A percentile compares a stretch with the other conserved stretches of the same genome.
Conservation (phyloP, 2,888 invertebrate species). For the Noctua comes region DNA sequence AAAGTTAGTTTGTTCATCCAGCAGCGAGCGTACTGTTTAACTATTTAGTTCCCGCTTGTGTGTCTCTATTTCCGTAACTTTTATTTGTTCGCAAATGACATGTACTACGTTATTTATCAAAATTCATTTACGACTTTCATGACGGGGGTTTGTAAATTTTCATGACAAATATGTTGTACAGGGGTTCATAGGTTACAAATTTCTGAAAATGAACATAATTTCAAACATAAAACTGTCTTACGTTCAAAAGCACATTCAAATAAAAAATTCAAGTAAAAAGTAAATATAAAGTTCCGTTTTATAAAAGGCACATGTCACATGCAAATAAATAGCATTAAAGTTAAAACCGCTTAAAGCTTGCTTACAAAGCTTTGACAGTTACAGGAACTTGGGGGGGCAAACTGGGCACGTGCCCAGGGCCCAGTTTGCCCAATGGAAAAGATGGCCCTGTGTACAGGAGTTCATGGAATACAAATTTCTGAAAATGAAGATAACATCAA, state of each 20-base stretch:
- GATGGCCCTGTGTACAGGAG: too few relatives aligned
- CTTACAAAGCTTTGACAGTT: too few relatives aligned
- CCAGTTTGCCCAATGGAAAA: too few relatives aligned
- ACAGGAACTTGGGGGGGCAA: too few relatives aligned
- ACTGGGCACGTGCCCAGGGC: too few relatives aligned
- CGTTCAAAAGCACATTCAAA: background rate
- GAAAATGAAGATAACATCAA: too few relatives aligned
- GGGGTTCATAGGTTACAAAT: background rate
- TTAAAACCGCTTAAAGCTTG: too few relatives aligned
- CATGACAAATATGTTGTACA: background rate
- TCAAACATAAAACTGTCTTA: background rate
- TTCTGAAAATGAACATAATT: background rate
- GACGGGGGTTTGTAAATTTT: background rate
- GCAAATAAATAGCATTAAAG: background rate
- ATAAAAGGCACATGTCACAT: background rate
- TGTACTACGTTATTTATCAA: background rate
- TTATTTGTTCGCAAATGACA: background rate
- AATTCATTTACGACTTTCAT: background rate
- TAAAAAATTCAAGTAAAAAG: too few relatives aligned
- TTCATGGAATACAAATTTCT: background rate
- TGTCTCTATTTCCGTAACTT: slow-evolving; percentile 11
- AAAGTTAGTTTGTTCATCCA: slow-evolving; percentile 43
- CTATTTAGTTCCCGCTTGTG: slow-evolving; percentile 32
- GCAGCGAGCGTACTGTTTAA: slow-evolving; percentile 36
- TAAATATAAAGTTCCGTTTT: background rate